A percentile compares a stretch with the other conserved stretches of the same genome.
phyloP scores from a whole-genome alignment of 2,888 invertebrate species.

The Hanleya hanleyi region DNA sequence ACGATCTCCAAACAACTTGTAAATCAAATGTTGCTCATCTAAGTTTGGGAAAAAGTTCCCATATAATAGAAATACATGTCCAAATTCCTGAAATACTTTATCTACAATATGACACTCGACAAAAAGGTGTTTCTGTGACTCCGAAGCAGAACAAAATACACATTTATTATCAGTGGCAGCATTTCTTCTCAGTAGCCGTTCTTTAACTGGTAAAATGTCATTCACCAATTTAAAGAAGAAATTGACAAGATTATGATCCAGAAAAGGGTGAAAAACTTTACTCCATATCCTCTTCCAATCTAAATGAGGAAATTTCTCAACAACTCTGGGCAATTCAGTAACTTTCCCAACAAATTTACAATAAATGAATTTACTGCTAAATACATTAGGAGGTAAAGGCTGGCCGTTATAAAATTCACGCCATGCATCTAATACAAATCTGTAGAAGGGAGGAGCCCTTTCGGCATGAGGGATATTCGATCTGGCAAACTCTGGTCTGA shows the following conservation, averaged over 20 bases:
- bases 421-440: not conserved
- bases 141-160: not conserved
- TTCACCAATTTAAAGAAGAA: not conserved
- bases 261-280: not conserved
- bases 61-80: not conserved
- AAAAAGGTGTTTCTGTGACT: not conserved
- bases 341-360: not conserved
- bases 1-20: no score
- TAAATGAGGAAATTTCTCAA: not conserved
- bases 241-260: slow-evolving; percentile 1
- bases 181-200: not conserved
- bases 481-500: not conserved
- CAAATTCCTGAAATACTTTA: not conserved
- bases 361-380: not conserved
- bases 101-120: not conserved
- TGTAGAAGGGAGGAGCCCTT: not conserved
- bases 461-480: not conserved
- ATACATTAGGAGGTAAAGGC: not conserved
- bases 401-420: not conserved
- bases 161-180: not conserved
- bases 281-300: not conserved
- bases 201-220: not conserved
- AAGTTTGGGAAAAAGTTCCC: not conserved
- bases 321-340: not conserved
- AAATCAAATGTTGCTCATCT: no score